phyloP scores from a whole-genome alignment of 2,113 vertebrate species.

The Helogale parvula region DNA sequence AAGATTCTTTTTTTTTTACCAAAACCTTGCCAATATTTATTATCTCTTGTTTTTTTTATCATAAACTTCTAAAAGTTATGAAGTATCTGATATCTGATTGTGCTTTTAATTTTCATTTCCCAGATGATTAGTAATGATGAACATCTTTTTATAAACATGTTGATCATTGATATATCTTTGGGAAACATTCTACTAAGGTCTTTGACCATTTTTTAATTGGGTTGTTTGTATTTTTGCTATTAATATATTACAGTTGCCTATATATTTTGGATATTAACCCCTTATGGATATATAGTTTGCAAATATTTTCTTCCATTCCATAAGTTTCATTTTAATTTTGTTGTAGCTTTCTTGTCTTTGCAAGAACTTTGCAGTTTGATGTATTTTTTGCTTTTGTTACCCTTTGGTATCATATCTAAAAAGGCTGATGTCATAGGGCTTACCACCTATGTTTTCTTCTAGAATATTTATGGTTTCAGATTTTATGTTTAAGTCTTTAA shows the following conservation, averaged over 20 bases:
- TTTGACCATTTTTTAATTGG: neutral
- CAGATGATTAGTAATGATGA: neutral
- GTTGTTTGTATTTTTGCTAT: neutral
- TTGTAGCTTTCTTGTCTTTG: neutral
- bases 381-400: neutral
- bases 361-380: neutral
- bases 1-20: neutral
- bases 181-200: neutral
- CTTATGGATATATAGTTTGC: neutral
- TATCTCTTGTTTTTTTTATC: neutral
- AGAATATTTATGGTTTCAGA: neutral
- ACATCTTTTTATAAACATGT: neutral
- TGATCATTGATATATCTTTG: neutral
- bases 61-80: neutral
- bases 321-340: neutral
- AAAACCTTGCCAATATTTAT: neutral
- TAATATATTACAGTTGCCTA: neutral
- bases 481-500: neutral
- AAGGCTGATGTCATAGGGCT: neutral
- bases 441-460: neutral
- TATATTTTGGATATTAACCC: neutral
- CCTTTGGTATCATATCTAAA: neutral
- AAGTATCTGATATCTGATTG: neutral
- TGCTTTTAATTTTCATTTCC: neutral
- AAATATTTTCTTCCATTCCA: neutral